Percentiles rank a stretch among this genome's conserved stretches.
These are phyloP conservation scores for Tethea ocularis DNA, from an alignment of 2,888 invertebrate genomes.

Conservation along the genomic window DNA sequence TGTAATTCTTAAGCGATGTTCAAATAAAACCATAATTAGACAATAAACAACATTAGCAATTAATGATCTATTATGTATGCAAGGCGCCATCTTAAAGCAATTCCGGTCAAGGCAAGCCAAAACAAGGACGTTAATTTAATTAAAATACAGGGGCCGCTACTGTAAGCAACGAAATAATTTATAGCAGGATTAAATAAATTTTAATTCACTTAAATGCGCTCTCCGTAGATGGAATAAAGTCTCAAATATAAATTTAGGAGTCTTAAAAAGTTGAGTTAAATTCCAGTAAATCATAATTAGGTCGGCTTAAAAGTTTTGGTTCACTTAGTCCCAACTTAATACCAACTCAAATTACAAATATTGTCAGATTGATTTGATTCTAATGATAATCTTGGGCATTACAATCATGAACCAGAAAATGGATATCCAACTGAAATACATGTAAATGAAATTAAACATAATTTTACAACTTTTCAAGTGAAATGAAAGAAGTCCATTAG, in stretches of 20 bases:
- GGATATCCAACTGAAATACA: no score
- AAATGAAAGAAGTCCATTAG: slow-evolving; percentile 5
- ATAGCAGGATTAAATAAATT: not conserved
- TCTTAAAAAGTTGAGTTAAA: slow-evolving; percentile 21
- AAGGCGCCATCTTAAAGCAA: slow-evolving; percentile 9
- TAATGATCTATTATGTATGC: not conserved
- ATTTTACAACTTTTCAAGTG: not conserved
- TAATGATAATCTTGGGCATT: no score
- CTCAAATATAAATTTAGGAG: not conserved
- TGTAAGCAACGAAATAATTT: not conserved
- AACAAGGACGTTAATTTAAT: slow-evolving; percentile 24
- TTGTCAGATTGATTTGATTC: no score
- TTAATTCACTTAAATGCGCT: not conserved
- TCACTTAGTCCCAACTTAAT: not conserved
- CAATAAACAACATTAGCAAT: not conserved
- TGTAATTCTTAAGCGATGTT: no score
- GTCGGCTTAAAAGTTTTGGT: not conserved
- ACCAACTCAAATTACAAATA: no score
- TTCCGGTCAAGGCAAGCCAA: slow-evolving; percentile 29
- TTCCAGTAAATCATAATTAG: slow-evolving; percentile 19
- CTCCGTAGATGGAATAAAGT: not conserved
- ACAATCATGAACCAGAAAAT: no score
- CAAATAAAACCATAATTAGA: not conserved
- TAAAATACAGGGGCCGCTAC: slow-evolving; percentile 16
- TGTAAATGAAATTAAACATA: not conserved